phyloP scores from a whole-genome alignment of 2,113 vertebrate species.

The Gracilinanus agilis region DNA sequence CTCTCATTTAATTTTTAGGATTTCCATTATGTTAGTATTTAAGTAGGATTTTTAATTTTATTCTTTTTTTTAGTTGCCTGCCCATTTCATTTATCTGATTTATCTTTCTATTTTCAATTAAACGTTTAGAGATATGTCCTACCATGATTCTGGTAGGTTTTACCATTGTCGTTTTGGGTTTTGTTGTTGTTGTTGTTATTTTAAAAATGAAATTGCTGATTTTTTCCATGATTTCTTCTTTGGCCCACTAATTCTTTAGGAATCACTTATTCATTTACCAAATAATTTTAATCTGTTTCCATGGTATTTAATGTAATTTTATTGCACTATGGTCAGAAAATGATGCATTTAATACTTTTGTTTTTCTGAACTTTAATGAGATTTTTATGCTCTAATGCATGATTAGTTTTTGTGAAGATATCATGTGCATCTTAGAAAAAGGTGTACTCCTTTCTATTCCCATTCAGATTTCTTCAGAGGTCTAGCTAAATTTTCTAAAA shows the following conservation, averaged over 20 bases:
- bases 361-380: not conserved
- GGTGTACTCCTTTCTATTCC: not conserved
- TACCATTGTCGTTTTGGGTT: no score
- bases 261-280: not conserved
- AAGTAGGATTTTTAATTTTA: not conserved
- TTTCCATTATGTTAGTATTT: not conserved
- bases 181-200: not conserved
- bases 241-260: not conserved
- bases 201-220: not conserved
- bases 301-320: not conserved
- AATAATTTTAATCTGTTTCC: not conserved
- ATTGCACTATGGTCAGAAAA: not conserved
- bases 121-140: not conserved
- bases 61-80: not conserved
- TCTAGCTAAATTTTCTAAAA: not conserved
- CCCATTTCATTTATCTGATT: not conserved
- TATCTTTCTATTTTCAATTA: not conserved
- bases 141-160: not conserved
- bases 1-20: not conserved
- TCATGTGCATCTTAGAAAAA: not conserved
- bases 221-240: not conserved
- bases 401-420: not conserved
- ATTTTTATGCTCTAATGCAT: not conserved
- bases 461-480: not conserved
- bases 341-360: not conserved